phyloP scores from a whole-genome alignment of 2,888 invertebrate genomes.

The Laothoe populi region DNA sequence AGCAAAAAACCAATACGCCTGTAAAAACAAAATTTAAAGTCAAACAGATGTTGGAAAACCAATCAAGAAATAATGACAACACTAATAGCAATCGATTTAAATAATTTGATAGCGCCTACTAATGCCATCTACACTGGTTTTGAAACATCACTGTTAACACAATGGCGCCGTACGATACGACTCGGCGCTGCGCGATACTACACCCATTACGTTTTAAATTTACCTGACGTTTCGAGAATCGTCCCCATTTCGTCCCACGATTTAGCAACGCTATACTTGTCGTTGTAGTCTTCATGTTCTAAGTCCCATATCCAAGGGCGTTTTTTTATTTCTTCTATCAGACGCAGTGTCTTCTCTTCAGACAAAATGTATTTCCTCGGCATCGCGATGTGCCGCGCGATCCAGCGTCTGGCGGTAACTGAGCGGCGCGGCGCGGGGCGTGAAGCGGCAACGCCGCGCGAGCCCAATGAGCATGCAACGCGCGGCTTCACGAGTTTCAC shows the following conservation, averaged over 20 bases:
- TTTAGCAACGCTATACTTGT: slow-evolving; percentile 43
- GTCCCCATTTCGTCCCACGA: slow-evolving; percentile 56
- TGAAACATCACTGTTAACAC: not conserved
- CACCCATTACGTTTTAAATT: slow-evolving; percentile 30
- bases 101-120: not conserved
- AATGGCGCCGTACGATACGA: not conserved
- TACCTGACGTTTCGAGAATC: slow-evolving; percentile 51
- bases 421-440: slow-evolving; percentile 31
- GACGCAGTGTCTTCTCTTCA: slow-evolving; percentile 33
- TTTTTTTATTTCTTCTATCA: slow-evolving; percentile 53
- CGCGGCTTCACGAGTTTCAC: not conserved
- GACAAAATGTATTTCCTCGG: slow-evolving; percentile 35
- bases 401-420: slow-evolving; percentile 36
- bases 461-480: no score
- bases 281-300: slow-evolving; percentile 49
- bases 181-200: not conserved
- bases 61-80: no score
- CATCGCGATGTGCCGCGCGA: slow-evolving; percentile 31
- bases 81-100: not conserved
- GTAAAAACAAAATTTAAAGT: not conserved
- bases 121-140: slow-evolving; percentile 7
- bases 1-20: no score
- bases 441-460: slow-evolving; percentile 26
- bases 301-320: slow-evolving; percentile 56
- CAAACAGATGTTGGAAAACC: not conserved